Base-by-base conservation (phyloP, 2,888 invertebrate species). In the Tenthredo livida region DNA sequence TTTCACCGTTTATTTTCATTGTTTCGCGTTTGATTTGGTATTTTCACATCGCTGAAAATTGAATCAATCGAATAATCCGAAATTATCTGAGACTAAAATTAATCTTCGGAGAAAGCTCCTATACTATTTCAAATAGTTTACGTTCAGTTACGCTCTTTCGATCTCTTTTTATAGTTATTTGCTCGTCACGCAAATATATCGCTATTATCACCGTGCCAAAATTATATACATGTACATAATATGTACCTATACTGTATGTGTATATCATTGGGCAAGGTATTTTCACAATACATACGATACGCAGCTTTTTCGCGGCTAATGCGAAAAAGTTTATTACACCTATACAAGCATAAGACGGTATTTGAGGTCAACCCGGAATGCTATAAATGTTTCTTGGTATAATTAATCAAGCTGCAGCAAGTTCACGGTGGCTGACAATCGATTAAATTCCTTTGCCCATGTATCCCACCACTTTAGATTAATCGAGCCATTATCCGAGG, bases 381-480 rank as follows among this genome's bases (percentile, higher is more conserved):
- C 75, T 21, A 29, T 37, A 75, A 84, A 84, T 84, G n/a, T 61
- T 54, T 9, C 17, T 29, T 21, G 54, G 75, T 84, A 40, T 77
- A 84, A 75, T 75, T 54, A 15, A 33, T 84, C 25, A 15, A n/a
- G 67, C 21, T 70, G 50, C 33, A n/a, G 50, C 21, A n/a, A 61
- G 72, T 29, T 84, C 21, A 73, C 73, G 73, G 21, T 61, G 61
- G n/a, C 61, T 61, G 58, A 61, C 33, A 80, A 29, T 61, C 61
- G 37, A 80, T 61, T 61, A 61, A 61, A 80, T 80, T 61, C 37
- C 29, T 61, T 50, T 21, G n/a, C 25, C 61, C 40, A 40, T 21
- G 47, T 61, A 61, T 61, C 61, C 78, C 40, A 21, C 33, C 21
- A 61, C 37, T 40, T 61, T 10, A 61, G 61, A 61, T 80, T 61